Percentiles rank a stretch among this genome's conserved stretches.
Conservation (phyloP, 2,113 vertebrate genomes). For the Ctenomys sociabilis region DNA sequence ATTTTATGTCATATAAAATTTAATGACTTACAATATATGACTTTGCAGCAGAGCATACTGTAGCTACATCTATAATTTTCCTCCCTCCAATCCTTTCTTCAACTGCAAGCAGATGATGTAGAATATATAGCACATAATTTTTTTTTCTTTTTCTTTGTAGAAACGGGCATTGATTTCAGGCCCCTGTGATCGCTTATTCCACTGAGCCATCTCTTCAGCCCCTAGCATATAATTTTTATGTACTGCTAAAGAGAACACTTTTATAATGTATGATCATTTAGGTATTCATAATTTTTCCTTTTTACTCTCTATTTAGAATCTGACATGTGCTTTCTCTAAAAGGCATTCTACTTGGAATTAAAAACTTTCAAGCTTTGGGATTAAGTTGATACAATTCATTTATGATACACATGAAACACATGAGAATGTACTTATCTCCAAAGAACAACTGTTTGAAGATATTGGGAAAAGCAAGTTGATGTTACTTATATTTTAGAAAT, state of each 20-base stretch:
- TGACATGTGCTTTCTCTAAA: constrained; percentile 12
- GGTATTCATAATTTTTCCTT: background rate
- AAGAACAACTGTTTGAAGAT: constrained; percentile 13
- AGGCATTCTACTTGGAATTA: constrained; percentile 36
- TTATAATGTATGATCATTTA: constrained; percentile 33
- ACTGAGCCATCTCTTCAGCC: too few species aligned
- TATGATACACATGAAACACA: constrained; percentile 15
- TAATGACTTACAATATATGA: background rate
- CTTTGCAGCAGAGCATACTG: constrained; percentile 39
- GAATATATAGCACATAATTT: background rate
- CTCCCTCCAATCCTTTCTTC: background rate
- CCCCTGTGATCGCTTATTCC: too few species aligned
- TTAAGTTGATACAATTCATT: constrained; percentile 39
- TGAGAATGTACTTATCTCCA: constrained; percentile 44
- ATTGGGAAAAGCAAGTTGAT: constrained; percentile 27
- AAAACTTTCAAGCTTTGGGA: constrained; percentile 54
- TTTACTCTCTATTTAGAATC: constrained; percentile 26
- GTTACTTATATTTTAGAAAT: background rate
- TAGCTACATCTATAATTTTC: background rate
- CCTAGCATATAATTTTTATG: constrained; percentile 3
- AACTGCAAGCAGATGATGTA: constrained; percentile 29
- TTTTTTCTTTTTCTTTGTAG: constrained; percentile 63
- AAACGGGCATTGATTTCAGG: too few species aligned
- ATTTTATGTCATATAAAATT: constrained; percentile 41
- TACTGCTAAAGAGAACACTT: background rate